A percentile compares a stretch with the other conserved stretches of the same genome.
phyloP scores from a whole-genome alignment of 1,140 invertebrate genomes.

The Neodiprion virginianus region DNA sequence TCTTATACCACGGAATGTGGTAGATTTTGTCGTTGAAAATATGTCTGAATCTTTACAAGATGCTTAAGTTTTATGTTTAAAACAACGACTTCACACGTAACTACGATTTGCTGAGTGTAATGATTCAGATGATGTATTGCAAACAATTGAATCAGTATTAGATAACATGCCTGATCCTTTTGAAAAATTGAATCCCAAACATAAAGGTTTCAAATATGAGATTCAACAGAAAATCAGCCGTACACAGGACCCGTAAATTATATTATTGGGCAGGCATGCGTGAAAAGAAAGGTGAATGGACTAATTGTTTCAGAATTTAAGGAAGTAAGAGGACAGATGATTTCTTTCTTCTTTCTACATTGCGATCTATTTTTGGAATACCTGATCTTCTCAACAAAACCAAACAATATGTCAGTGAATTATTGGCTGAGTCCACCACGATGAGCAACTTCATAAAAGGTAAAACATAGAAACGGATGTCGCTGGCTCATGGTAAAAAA shows the following conservation, averaged over 20 bases:
- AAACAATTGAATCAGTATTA: background rate
- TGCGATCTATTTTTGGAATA: background rate
- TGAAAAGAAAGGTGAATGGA: background rate
- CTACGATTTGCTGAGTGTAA: background rate
- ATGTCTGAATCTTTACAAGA: background rate
- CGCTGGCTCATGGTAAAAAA: constrained; percentile 15
- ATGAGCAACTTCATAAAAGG: constrained; percentile 24
- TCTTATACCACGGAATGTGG: background rate
- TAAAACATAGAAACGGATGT: constrained; percentile 13
- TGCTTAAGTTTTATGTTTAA: background rate
- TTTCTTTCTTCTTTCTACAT: background rate
- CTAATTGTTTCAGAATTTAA: background rate
- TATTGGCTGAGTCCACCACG: background rate
- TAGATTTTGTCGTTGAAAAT: background rate
- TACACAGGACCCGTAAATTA: background rate
- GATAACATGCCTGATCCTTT: background rate
- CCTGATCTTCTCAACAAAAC: background rate
- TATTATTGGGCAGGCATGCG: background rate
- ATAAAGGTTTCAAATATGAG: background rate
- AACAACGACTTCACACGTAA: background rate
- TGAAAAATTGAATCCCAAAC: background rate
- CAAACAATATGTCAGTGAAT: background rate
- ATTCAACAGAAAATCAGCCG: background rate
- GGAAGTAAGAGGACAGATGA: background rate
- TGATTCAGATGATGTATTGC: background rate